Evolutionary conservation across 1,140 invertebrate species (phyloP).

Genomic region (Drosophila sulfurigaster): DNA sequence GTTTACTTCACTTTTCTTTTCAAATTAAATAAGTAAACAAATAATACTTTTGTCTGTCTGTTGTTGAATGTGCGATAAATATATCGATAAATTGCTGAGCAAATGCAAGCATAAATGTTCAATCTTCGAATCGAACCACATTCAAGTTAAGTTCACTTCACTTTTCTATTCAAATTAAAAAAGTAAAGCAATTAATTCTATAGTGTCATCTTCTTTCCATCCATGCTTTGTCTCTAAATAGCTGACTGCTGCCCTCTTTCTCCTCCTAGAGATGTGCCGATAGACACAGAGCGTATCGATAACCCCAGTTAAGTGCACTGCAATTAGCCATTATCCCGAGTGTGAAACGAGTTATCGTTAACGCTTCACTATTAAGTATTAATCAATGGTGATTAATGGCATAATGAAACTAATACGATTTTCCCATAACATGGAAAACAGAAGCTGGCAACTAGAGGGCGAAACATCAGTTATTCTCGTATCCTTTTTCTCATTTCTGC

Average conservation of each 20-base stretch:
- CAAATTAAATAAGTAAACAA: no score
- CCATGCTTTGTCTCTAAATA: no score
- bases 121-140: no score
- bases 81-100: not conserved
- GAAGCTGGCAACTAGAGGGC: constrained; percentile 1
- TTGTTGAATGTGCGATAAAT: not conserved
- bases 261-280: not conserved
- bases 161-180: no score
- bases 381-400: constrained; percentile 10
- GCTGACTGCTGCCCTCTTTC: not conserved
- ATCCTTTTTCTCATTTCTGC: not conserved
- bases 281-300: not conserved
- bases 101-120: no score
- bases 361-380: not conserved
- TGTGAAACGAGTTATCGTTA: not conserved
- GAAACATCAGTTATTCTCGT: not conserved
- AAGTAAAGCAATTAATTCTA: no score
- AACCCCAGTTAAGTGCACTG: constrained; percentile 7
- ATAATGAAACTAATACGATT: constrained; percentile 9
- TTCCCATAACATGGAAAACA: not conserved
- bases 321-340: constrained; percentile 8
- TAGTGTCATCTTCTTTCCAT: no score
- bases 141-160: no score
- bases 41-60: not conserved
- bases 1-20: no score